Base-by-base conservation (phyloP, 2,113 vertebrate genomes). In the Pogonocichla stellata region DNA sequence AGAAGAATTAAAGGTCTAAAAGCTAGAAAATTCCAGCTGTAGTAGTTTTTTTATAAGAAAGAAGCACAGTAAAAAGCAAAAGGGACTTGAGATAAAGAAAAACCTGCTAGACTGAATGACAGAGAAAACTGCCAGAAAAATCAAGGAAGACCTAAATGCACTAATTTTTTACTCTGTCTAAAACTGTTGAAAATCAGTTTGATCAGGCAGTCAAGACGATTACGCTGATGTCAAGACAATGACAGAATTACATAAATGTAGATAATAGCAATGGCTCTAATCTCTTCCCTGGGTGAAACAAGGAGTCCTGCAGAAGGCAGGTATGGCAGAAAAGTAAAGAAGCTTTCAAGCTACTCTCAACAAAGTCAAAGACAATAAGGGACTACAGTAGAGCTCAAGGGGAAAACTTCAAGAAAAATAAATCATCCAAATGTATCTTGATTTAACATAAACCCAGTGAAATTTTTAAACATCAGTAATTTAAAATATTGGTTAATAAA, bases 201-300 rank as follows among this genome's bases (percentile, higher is more conserved):
- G 87, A 95, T 96, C 90, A 95, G 80, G 61, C 87, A 96, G 91
- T 96, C 94, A 96, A 91, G 93, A 93, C 94, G 81, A 97, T 95
- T 94, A 95, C 18, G 0, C 87, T 69, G 61, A 80, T 96, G 89
- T 92, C 91, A 93, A 71, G 45, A 80, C 77, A 93, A 61, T 91
- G 94, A 94, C 83, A 94, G 87, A 95, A 94, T 95, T 80, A 94
- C 26, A 95, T 72, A 96, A 95, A 94, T 94, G 78, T 95, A 94
- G 78, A 87, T 78, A 92, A 80, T 22, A 66, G 75, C 29, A 17
- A 90, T 1, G 7, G 56, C 54, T 90, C 58, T 72, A 77, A 88
- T 77, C 33, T 67, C 24, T 82, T 79, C 53, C 17, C 70, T 40
- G 70, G 31, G n/a, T 67, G 51, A 90, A 86, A 61, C 69, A 64